Conservation (phyloP, 2,888 invertebrate genomes). For the Cyrtodaria siliqua region DNA sequence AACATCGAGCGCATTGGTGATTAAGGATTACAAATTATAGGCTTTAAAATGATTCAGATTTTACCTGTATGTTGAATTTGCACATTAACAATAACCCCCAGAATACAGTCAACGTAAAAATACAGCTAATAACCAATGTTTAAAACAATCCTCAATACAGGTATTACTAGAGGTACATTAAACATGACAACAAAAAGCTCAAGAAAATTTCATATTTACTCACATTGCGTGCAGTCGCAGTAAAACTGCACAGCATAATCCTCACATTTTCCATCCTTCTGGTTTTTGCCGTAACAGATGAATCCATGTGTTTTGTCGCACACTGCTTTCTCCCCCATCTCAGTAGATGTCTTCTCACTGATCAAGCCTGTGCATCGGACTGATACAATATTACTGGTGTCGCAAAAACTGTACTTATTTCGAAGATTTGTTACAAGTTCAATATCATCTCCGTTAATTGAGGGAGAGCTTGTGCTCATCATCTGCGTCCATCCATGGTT, state of each 20-base stretch:
- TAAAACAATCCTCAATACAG: no score
- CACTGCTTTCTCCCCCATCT: constrained; percentile 64
- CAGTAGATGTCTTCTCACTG: constrained; percentile 46
- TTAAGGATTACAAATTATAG: no score
- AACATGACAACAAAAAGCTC: no score
- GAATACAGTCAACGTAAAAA: no score
- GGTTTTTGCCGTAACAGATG: constrained; percentile 87
- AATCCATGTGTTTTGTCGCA: constrained; percentile 90
- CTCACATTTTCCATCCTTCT: constrained; percentile 74
- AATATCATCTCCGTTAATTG: constrained; percentile 66
- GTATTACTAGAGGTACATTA: no score
- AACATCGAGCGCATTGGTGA: no score
- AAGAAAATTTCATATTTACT: no score
- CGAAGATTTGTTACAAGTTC: constrained; percentile 68
- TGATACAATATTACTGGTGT: constrained; percentile 62
- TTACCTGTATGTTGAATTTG: no score
- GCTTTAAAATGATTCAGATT: no score
- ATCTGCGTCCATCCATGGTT: constrained; percentile 73
- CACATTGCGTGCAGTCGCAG: constrained; percentile 86
- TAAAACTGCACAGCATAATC: constrained; percentile 82
- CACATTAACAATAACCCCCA: no score
- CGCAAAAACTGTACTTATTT: constrained; percentile 71
- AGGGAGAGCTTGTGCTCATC: constrained; percentile 70
- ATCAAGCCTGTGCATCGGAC: constrained; percentile 63
- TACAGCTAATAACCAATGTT: no score